Conservation (phyloP, 2,113 vertebrate species). For the Solenodon paradoxus region DNA sequence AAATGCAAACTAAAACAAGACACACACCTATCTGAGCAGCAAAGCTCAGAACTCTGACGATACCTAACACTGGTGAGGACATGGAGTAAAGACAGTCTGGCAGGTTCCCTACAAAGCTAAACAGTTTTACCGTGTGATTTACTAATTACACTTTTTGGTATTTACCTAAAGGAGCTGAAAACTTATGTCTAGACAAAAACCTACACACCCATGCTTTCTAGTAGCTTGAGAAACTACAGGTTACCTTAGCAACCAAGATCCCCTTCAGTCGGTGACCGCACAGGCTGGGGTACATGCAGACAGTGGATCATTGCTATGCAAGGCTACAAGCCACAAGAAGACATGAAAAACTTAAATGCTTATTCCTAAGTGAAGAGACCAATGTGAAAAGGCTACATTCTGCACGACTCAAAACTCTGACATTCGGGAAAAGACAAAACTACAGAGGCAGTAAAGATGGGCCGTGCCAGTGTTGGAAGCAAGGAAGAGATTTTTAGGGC, state of each 20-base stretch:
- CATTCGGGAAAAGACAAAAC: background rate
- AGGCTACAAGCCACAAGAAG: background rate
- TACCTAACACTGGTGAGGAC: background rate
- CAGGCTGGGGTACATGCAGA: background rate
- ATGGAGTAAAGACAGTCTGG: background rate
- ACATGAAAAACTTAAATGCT: background rate
- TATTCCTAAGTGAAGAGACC: background rate
- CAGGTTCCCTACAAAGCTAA: too few species aligned
- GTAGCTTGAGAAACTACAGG: too few species aligned
- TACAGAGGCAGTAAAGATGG: background rate
- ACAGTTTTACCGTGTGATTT: too few species aligned
- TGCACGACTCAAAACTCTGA: background rate
- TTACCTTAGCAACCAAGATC: background rate
- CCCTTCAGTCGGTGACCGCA: background rate
- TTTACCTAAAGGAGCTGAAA: background rate
- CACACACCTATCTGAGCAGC: rapidly evolving
- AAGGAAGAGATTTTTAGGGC: background rate
- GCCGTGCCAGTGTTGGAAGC: too few species aligned
- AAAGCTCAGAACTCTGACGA: background rate
- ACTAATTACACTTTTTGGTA: too few species aligned
- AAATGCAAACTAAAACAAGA: background rate
- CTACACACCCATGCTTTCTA: too few species aligned
- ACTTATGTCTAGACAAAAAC: background rate
- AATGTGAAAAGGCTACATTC: background rate
- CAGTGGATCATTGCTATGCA: too few species aligned